Evolutionary conservation across 2,113 vertebrate genomes (phyloP), one percentile per base, ranked within the genome.

Genomic region (Camarhynchus parvulus): DNA sequence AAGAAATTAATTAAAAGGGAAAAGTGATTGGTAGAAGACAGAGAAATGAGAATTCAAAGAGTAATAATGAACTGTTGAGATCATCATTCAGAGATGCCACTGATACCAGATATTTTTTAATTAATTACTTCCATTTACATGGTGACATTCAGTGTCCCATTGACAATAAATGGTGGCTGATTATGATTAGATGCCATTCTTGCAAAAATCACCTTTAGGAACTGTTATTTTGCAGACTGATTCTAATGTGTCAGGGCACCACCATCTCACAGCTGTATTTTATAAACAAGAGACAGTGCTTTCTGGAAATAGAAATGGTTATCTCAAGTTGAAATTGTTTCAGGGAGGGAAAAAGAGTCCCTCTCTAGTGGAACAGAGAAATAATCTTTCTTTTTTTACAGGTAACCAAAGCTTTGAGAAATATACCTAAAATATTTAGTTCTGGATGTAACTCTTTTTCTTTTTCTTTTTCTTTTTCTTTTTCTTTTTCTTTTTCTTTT

Each of bases 161-260:
- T 78, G 62, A 58, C 22, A 64, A 35, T 46, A 35, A 61, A 53
- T 62, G 24, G 37, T 79, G 53, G 73, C n/a, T 52, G 37, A 62
- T 73, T 66, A 76, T 42, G n/a, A 92, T 87, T 87, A 81, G 49
- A 72, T 78, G 25, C 19, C 66, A 56, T 75, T 94, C 37, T 76
- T 89, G 35, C 28, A 92, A 90, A 73, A 93, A 83, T 69, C 50
- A 74, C 31, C 46, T 80, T 78, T 92, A 30, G 50, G 84, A 93
- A 74, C 25, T 67, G 14, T 52, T 83, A 59, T 83, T 94, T 89
- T 76, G 16, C 19, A 50, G 58, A 15, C 37, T 87, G 39, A 90
- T 89, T 89, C 49, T 66, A 89, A 89, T 4, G 1, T 41, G 25
- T 80, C 58, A 75, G 44, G 2, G 2, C 81, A 78, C 56, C 1